A percentile compares a stretch with the other conserved stretches of the same genome.
phyloP scores from a whole-genome alignment of 2,888 invertebrate genomes.

The Anoncus sp. region DNA sequence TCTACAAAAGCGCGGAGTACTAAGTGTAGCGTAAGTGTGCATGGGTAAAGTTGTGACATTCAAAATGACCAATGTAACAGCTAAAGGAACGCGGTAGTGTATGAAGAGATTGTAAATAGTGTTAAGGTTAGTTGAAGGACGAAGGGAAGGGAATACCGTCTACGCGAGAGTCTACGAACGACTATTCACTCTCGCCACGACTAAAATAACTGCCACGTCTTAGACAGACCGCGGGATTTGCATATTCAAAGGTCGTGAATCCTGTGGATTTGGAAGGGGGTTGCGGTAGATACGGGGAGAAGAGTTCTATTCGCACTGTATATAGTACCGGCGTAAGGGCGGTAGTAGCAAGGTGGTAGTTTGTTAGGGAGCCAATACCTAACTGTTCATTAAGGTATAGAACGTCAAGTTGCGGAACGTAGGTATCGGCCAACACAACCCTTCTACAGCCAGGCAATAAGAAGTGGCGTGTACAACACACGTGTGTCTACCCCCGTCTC shows the following conservation, averaged over 20 bases:
- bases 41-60: conserved; percentile 38
- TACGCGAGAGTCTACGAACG: conserved; percentile 48
- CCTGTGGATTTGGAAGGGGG: conserved; percentile 67
- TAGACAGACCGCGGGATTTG: conserved; percentile 74
- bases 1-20: conserved; percentile 15
- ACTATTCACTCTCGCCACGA: conserved; percentile 67
- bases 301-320: conserved; percentile 36
- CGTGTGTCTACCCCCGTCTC: conserved; percentile 14
- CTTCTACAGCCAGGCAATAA: conserved; percentile 66
- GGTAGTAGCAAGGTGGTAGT: conserved; percentile 62
- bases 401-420: conserved; percentile 55
- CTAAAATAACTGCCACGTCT: conserved; percentile 73
- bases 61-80: conserved; percentile 49
- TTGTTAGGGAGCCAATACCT: conserved; percentile 72
- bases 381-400: conserved; percentile 73
- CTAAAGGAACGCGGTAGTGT: conserved; percentile 40
- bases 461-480: conserved; percentile 59
- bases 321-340: conserved; percentile 42
- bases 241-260: conserved; percentile 78
- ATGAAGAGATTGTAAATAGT: conserved; percentile 35
- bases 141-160: conserved; percentile 27
- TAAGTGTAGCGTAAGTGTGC: conserved; percentile 14
- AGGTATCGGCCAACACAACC: conserved; percentile 52
- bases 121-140: conserved; percentile 47
- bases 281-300: conserved; percentile 33